phyloP scores from a whole-genome alignment of 2,888 invertebrate genomes.

The Rotaria macrura region DNA sequence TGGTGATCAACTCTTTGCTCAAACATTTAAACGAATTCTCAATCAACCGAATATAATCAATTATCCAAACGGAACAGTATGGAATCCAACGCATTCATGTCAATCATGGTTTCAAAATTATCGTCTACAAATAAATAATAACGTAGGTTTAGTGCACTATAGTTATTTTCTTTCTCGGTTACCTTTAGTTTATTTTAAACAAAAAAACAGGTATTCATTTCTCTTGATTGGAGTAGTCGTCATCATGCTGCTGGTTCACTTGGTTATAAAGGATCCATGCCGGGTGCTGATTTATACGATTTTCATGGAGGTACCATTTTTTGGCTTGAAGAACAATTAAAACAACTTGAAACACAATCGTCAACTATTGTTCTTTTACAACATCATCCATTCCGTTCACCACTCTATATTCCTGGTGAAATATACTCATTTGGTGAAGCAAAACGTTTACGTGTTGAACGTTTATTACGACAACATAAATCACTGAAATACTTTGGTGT shows the following conservation, averaged over 20 bases:
- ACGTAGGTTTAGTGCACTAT: too few relatives aligned
- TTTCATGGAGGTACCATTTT: neutral
- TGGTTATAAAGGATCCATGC: neutral
- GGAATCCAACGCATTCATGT: neutral
- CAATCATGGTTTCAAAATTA: constrained; percentile 17
- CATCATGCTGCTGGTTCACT: neutral
- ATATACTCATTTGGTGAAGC: neutral
- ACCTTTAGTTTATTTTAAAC: too few relatives aligned
- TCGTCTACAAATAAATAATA: neutral
- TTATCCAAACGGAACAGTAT: constrained; percentile 18
- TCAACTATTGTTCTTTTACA: neutral
- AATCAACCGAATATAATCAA: neutral
- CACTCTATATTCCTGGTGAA: constrained; percentile 5
- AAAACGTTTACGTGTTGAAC: neutral
- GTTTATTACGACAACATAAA: neutral
- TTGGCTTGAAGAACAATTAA: neutral
- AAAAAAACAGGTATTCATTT: neutral
- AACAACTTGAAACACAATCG: neutral
- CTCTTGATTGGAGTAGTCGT: constrained; percentile 16
- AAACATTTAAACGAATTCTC: neutral
- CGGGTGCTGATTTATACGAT: neutral
- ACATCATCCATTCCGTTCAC: constrained; percentile 5
- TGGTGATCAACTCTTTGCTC: constrained; percentile 2
- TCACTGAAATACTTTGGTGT: neutral
- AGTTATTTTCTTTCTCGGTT: too few relatives aligned